Conservation (phyloP, 1,140 invertebrate species). For the Musca domestica region DNA sequence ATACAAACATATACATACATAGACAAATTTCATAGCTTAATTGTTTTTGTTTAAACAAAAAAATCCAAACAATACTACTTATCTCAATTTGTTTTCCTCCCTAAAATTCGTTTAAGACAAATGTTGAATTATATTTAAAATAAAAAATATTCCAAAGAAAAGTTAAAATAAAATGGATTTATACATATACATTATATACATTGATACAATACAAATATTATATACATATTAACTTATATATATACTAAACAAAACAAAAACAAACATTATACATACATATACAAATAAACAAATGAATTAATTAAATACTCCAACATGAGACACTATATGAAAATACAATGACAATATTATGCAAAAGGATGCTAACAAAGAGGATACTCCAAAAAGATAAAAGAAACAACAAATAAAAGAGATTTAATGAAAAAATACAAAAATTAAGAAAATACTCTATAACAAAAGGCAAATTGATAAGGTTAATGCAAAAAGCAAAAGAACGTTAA, state of each 20-base stretch:
- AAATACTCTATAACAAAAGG: background rate
- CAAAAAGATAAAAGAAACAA: conserved; percentile 5
- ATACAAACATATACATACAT: too few relatives aligned
- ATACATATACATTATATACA: conserved; percentile 5
- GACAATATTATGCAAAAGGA: conserved; percentile 15
- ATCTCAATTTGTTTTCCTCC: background rate
- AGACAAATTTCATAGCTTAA: background rate
- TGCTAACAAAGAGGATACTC: too few relatives aligned
- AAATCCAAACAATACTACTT: background rate
- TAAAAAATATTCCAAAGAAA: background rate
- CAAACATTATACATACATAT: conserved; percentile 5
- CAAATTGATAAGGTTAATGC: background rate
- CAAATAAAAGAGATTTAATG: background rate
- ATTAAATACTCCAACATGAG: conserved; percentile 18
- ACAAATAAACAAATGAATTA: background rate
- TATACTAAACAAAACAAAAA: background rate
- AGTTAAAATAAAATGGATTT: background rate
- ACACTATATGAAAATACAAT: conserved; percentile 16
- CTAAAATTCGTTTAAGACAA: background rate
- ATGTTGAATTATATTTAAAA: background rate
- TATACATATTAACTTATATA: background rate
- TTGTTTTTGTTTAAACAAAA: background rate
- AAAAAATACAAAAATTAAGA: background rate
- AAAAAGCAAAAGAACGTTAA: too few relatives aligned
- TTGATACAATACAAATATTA: background rate